Evolutionary conservation across 2,888 invertebrate species (phyloP).

Genomic region (Artemia sp.): DNA sequence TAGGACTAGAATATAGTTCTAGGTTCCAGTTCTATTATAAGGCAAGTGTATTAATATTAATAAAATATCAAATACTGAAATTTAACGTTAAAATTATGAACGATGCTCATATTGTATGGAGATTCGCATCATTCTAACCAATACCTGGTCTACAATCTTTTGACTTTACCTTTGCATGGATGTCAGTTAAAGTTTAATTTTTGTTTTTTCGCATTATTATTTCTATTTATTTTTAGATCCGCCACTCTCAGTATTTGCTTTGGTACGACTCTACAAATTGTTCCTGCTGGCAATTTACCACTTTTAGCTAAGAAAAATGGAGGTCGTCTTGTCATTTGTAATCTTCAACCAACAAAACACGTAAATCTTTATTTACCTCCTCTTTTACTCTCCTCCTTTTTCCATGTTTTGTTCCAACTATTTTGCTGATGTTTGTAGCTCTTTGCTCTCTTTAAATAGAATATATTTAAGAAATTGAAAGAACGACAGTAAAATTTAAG

Average conservation of each 20-base stretch:
- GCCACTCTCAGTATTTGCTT: constrained; percentile 84
- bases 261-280: constrained; percentile 93
- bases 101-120: no score
- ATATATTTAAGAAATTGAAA: not conserved
- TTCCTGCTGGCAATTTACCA: constrained; percentile 88
- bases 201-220: no score
- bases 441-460: not conserved
- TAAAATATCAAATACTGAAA: no score
- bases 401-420: not conserved
- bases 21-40: no score
- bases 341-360: constrained; percentile 93
- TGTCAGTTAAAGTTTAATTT: no score
- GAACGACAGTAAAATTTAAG: not conserved
- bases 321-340: constrained; percentile 79
- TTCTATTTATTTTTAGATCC: constrained; percentile 43
- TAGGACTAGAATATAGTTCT: no score
- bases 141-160: no score
- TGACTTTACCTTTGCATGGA: no score
- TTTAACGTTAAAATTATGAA: no score
- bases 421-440: not conserved
- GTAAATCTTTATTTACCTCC: constrained; percentile 39
- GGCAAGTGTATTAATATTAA: no score
- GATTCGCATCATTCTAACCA: no score
- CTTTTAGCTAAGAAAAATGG: constrained; percentile 62
- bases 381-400: not conserved